Percentiles rank a stretch among this genome's conserved stretches.
phyloP scores from a whole-genome alignment of 2,888 invertebrate species.

The Ornithoptera alexandrae region DNA sequence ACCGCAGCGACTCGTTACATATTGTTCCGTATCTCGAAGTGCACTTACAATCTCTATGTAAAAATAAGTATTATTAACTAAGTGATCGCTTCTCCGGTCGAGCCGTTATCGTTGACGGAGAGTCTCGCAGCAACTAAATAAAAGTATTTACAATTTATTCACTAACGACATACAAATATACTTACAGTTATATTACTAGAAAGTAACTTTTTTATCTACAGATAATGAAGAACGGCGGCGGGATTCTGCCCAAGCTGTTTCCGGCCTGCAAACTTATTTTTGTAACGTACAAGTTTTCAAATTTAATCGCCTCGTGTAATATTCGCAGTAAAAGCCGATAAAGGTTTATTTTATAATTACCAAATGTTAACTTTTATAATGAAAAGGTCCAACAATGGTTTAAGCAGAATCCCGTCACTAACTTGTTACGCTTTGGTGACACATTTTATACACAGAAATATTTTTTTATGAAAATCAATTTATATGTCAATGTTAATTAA shows the following conservation, averaged over 20 bases:
- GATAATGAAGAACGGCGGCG: constrained; percentile 56
- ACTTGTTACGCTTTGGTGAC: constrained; percentile 73
- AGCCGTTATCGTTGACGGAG: constrained; percentile 65
- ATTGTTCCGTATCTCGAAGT: constrained; percentile 78
- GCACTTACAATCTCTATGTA: constrained; percentile 74
- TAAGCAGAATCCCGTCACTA: constrained; percentile 53
- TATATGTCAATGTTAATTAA: constrained; percentile 76
- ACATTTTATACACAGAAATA: constrained; percentile 79
- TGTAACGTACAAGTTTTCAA: constrained; percentile 19
- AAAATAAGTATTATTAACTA: constrained; percentile 63
- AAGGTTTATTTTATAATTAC: constrained; percentile 27
- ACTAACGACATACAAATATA: constrained; percentile 71
- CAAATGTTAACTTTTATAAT: constrained; percentile 23
- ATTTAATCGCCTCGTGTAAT: constrained; percentile 20
- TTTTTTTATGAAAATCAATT: constrained; percentile 76
- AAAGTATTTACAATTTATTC: constrained; percentile 77
- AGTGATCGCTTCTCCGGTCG: constrained; percentile 62
- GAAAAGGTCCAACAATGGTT: constrained; percentile 34
- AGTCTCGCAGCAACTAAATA: constrained; percentile 70
- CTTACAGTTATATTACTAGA: constrained; percentile 69
- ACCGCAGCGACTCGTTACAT: constrained; percentile 50
- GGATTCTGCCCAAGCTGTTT: constrained; percentile 45
- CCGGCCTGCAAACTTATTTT: constrained; percentile 17
- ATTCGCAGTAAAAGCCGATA: constrained; percentile 17
- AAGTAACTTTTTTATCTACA: constrained; percentile 72